These are phyloP conservation scores for Sialis fuliginosa DNA, from an alignment of 2,888 invertebrate genomes.

Conservation along the genomic window DNA sequence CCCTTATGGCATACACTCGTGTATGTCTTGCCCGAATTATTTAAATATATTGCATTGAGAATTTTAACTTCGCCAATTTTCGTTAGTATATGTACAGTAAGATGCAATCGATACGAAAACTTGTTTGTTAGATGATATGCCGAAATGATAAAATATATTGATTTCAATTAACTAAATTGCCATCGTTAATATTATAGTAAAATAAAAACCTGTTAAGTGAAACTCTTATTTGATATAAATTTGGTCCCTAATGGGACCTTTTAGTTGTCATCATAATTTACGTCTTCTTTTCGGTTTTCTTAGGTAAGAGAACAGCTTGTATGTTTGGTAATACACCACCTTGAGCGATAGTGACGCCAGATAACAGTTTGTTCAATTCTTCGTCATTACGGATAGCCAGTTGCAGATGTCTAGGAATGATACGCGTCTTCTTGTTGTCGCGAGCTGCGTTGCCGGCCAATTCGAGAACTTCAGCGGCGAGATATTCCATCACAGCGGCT, in stretches of 20 bases:
- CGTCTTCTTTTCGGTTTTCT: slow-evolving; percentile 31
- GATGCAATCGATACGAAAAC: too few species aligned
- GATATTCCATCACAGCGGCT: slow-evolving; percentile 42
- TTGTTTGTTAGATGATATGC: too few species aligned
- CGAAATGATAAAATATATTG: too few species aligned
- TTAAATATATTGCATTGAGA: too few species aligned
- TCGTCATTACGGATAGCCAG: slow-evolving; percentile 68
- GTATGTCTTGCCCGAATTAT: too few species aligned
- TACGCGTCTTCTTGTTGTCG: slow-evolving; percentile 52
- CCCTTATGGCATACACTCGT: too few species aligned
- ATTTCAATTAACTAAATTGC: too few species aligned
- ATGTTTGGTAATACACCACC: slow-evolving; percentile 74
- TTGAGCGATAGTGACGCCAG: slow-evolving; percentile 66
- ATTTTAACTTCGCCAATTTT: too few species aligned
- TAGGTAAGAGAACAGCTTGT: slow-evolving; percentile 54
- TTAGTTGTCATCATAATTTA: too few species aligned
- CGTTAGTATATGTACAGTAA: too few species aligned
- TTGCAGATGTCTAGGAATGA: slow-evolving; percentile 63
- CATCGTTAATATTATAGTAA: not conserved
- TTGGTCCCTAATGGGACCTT: not conserved
- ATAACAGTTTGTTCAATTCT: slow-evolving; percentile 58
- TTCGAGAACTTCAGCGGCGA: slow-evolving; percentile 52
- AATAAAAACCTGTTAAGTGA: not conserved
- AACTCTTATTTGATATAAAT: not conserved
- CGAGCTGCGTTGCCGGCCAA: slow-evolving; percentile 46